Evolutionary conservation across 2,797 vertebrate genomes (phyloP).

Genomic region (Molossus alvarezi): DNA sequence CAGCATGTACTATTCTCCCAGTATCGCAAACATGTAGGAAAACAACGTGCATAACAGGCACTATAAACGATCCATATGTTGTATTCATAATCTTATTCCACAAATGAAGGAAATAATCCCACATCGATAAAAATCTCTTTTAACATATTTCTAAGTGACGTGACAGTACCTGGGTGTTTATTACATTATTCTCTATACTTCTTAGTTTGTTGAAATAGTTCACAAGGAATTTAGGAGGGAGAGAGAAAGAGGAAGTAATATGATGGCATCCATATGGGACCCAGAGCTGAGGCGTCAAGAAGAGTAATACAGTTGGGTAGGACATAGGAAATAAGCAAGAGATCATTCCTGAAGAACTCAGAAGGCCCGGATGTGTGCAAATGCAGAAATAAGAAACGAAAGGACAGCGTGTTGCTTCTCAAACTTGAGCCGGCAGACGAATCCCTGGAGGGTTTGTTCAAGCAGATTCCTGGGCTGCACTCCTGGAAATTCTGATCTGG

Average conservation of each 20-base stretch:
- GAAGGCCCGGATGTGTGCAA: not conserved
- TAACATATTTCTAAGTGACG: not conserved
- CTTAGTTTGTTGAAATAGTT: slow-evolving; percentile 56
- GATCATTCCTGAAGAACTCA: not conserved
- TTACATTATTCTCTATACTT: slow-evolving; percentile 53
- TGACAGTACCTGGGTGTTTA: not conserved
- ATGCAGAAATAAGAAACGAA: not conserved
- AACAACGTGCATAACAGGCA: not conserved
- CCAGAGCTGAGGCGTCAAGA: slow-evolving; percentile 4
- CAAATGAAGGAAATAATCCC: slow-evolving; percentile 22
- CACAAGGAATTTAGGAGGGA: slow-evolving; percentile 44
- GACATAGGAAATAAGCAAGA: not conserved
- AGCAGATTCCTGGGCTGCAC: not conserved
- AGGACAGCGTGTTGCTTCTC: not conserved
- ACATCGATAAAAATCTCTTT: not conserved
- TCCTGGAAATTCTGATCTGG: not conserved
- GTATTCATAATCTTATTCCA: slow-evolving; percentile 13
- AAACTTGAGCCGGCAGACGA: not conserved
- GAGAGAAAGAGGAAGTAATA: not conserved
- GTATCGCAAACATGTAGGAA: slow-evolving; percentile 8
- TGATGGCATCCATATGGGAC: not conserved
- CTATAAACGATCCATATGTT: not conserved
- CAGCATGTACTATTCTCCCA: not conserved
- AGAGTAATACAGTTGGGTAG: not conserved
- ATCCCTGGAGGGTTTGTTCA: not conserved